phyloP scores from a whole-genome alignment of 2,888 invertebrate genomes.

The Epistrophe grossulariae region DNA sequence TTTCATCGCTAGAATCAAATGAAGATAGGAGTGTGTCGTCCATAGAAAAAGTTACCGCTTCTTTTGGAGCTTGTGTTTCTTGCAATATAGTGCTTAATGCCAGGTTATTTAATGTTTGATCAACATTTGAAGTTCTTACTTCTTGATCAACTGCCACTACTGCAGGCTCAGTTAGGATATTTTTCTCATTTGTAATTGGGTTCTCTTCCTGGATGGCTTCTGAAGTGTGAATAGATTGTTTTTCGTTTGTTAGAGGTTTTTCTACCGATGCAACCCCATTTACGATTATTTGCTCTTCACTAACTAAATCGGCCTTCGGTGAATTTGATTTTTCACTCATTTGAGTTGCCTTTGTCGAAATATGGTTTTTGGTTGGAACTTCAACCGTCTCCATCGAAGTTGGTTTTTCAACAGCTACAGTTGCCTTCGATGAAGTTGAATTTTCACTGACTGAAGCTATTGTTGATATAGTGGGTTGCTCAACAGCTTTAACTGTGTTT shows the following conservation, averaged over 20 bases:
- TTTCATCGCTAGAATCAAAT: slow-evolving; percentile 45
- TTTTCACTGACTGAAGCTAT: neutral
- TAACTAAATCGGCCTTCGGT: neutral
- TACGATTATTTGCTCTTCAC: neutral
- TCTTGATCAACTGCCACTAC: neutral
- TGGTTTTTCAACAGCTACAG: neutral
- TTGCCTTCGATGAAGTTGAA: neutral
- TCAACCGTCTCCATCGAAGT: neutral
- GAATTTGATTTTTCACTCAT: neutral
- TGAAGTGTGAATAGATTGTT: neutral
- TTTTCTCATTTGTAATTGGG: neutral
- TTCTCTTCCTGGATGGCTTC: neutral
- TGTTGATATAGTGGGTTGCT: neutral
- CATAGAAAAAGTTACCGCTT: slow-evolving; percentile 1
- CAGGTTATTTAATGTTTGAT: no score
- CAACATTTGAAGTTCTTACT: no score
- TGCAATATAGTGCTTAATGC: neutral
- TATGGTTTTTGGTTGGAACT: neutral
- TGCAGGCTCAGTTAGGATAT: neutral
- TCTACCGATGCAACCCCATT: neutral
- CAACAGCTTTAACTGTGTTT: neutral
- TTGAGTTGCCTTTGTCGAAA: neutral
- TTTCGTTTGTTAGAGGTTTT: neutral
- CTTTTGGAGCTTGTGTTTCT: slow-evolving; percentile 10
- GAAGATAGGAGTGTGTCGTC: slow-evolving; percentile 1